Base-by-base conservation (phyloP, 1,140 invertebrate genomes). In the Macrosteles quadrilineatus region DNA sequence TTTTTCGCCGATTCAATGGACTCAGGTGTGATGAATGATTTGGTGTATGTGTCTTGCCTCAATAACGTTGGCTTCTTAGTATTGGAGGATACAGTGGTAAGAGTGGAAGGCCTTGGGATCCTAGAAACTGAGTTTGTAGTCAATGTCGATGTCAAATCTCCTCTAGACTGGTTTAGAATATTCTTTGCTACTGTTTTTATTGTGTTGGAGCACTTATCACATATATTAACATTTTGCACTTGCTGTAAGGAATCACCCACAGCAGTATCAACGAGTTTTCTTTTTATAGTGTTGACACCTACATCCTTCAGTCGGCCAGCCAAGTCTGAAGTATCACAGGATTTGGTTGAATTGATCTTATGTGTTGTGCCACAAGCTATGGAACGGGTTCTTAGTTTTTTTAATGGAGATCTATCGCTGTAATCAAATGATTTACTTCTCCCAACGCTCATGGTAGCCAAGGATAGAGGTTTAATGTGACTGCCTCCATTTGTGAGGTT, bases 181-280 rank as follows among this genome's bases (percentile, higher is more conserved):
- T 84, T 81, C 68, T 81, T 81, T 21, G 84, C 84, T 69, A 85
- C 77, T 43, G 78, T 80, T 40, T 84, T 85, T 30, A 87, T 87
- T 12, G 83, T 83, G 67, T 85, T 84, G 74, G 87, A 87, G 76
- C 87, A 89, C 72, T 87, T 87, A 75, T 89, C 87, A 80, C 87
- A 89, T 69, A 88, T 84, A 73, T 85, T 86, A 40, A 86, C 83
- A 57, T 82, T 80, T 70, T 83, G 6, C 23, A 30, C 27, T n/a
- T 31, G 19, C 57, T 68, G 32, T n/a, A 31, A 29, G 1, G 82
- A 82, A 14, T 84, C 81, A 0, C 85, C 85, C 25, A 85, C 85
- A 11, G 82, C 84, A 0, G 84, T 84, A 63, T 87, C 85, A 0
- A 80, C 75, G 40, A 82, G 74, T 66, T 81, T 81, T 71, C 79